Evolutionary conservation across 2,113 vertebrate species (phyloP).

Genomic region (Anarhynchus alexandrinus): DNA sequence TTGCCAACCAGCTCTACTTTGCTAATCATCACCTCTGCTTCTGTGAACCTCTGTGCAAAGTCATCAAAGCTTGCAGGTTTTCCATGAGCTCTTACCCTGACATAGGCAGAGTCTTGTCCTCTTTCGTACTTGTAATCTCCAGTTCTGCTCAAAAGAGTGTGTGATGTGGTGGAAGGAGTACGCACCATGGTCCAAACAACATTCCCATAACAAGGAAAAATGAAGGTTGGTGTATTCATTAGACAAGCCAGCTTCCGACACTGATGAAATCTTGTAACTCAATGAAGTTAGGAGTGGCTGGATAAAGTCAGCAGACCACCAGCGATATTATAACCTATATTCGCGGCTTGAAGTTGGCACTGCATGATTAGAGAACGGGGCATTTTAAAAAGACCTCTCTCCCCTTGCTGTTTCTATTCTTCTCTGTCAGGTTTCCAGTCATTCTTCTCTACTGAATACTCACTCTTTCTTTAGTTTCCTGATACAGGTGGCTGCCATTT

Average conservation of each 20-base stretch:
- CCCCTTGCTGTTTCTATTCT: slow-evolving; percentile 38
- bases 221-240: not conserved
- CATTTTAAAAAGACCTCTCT: slow-evolving; percentile 35
- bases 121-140: not conserved
- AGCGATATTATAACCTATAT: not conserved
- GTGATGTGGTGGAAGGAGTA: not conserved
- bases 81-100: not conserved
- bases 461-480: slow-evolving; percentile 63
- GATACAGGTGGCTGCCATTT: slow-evolving; percentile 80
- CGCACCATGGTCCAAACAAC: not conserved
- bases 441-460: slow-evolving; percentile 46
- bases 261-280: not conserved
- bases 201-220: not conserved
- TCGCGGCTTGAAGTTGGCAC: slow-evolving; percentile 10
- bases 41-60: not conserved
- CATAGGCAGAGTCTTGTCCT: not conserved
- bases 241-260: not conserved
- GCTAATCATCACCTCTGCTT: not conserved
- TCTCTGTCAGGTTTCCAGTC: slow-evolving; percentile 53
- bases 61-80: not conserved
- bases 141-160: not conserved
- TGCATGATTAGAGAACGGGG: slow-evolving; percentile 34
- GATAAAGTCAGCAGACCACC: not conserved
- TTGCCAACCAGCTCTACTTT: not conserved
- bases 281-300: not conserved